A percentile compares a stretch with the other conserved stretches of the same genome.
Evolutionary conservation across 2,888 invertebrate species (phyloP).

Genomic region (Neoascia interrupta): DNA sequence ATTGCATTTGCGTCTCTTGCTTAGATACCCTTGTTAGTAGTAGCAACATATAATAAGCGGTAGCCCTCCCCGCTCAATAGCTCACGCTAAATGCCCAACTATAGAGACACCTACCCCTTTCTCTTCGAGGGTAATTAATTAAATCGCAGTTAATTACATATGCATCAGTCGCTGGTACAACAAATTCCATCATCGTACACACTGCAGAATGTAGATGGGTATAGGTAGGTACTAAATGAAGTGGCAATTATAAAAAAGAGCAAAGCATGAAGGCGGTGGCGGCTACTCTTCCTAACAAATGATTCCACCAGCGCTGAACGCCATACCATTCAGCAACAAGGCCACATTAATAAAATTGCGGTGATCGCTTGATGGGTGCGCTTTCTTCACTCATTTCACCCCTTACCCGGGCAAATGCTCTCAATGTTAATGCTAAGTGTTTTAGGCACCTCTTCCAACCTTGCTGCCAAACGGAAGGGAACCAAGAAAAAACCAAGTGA

Average conservation of each 20-base stretch:
- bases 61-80: neutral
- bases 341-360: constrained; percentile 64
- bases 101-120: neutral
- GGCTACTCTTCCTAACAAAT: constrained; percentile 21
- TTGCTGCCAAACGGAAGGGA: constrained; percentile 51
- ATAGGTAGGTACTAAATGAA: constrained; percentile 49
- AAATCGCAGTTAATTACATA: constrained; percentile 62
- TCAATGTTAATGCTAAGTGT: constrained; percentile 63
- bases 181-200: constrained; percentile 2
- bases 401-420: constrained; percentile 24
- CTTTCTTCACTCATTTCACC: constrained; percentile 61
- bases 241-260: constrained; percentile 52
- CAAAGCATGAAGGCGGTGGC: constrained; percentile 16
- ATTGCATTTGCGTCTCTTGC: constrained; percentile 30
- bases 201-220: constrained; percentile 14
- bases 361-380: constrained; percentile 64
- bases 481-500: constrained; percentile 26
- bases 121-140: constrained; percentile 50
- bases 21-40: constrained; percentile 44
- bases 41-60: neutral
- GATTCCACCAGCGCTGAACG: neutral
- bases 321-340: constrained; percentile 33
- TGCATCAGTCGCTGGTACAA: constrained; percentile 55
- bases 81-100: neutral
- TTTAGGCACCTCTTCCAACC: constrained; percentile 66